Evolutionary conservation across 2,888 invertebrate species (phyloP).

Genomic region (Nemurella pictetii): DNA sequence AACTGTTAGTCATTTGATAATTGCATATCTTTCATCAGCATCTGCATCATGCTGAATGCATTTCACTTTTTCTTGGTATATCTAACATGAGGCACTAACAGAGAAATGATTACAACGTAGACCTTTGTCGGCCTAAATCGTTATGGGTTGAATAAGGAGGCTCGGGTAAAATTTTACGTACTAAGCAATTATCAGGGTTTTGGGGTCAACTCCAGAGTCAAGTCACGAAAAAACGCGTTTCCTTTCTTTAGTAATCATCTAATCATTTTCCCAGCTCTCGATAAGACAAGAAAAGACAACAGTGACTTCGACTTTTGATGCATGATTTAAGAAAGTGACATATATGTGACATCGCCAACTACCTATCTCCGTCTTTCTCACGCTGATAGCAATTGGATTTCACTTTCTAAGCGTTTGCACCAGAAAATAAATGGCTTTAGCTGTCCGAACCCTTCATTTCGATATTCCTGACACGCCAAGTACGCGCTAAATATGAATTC

Average conservation of each 20-base stretch:
- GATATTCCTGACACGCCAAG: background rate
- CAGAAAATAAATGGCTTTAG: background rate
- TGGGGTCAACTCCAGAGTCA: background rate
- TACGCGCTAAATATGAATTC: background rate
- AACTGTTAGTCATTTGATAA: background rate
- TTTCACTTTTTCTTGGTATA: background rate
- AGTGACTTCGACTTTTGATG: background rate
- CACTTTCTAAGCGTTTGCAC: background rate
- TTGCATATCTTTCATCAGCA: background rate
- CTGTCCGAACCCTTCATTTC: background rate
- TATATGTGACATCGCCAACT: background rate
- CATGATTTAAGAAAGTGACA: background rate
- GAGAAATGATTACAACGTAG: too few species aligned
- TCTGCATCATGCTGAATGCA: background rate
- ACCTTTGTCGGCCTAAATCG: too few species aligned
- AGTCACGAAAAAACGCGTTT: background rate
- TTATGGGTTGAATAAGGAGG: background rate
- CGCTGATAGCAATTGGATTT: background rate
- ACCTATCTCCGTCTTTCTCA: background rate
- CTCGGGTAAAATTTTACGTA: too few species aligned
- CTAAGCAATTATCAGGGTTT: background rate
- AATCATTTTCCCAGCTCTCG: background rate
- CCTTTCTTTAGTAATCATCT: background rate
- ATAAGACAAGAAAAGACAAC: background rate
- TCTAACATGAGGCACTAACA: too few species aligned